Evolutionary conservation across 1,140 invertebrate genomes (phyloP).

Genomic region (Drosophila littoralis): DNA sequence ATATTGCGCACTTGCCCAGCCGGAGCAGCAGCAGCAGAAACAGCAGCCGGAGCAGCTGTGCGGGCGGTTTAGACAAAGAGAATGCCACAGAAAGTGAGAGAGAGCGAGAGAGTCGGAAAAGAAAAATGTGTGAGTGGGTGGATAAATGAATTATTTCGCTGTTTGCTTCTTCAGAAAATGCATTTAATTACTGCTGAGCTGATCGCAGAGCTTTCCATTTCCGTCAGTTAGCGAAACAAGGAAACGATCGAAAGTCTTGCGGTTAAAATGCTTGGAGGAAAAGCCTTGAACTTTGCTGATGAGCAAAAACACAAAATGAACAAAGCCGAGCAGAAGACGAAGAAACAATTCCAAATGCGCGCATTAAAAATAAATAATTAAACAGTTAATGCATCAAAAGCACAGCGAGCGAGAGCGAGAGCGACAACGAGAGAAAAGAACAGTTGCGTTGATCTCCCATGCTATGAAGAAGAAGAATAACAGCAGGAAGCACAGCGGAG

Average conservation of each 20-base stretch:
- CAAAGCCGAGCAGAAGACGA: conserved; percentile 29
- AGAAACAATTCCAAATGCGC: conserved; percentile 43
- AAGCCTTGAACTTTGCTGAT: conserved; percentile 65
- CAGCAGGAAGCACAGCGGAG: conserved; percentile 12
- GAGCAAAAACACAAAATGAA: conserved; percentile 34
- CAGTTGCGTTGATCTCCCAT: conserved; percentile 2
- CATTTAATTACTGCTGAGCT: conserved; percentile 50
- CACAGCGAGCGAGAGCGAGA: not conserved
- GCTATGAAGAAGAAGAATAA: conserved; percentile 14
- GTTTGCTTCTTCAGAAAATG: conserved; percentile 55
- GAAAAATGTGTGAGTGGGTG: conserved; percentile 37
- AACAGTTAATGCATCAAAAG: conserved; percentile 22
- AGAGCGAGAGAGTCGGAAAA: conserved; percentile 15
- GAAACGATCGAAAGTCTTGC: conserved; percentile 65
- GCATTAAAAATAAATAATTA: conserved; percentile 30
- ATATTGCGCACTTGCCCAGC: conserved; percentile 79
- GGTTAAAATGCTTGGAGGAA: conserved; percentile 44
- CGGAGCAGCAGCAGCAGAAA: conserved; percentile 8
- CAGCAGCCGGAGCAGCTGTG: conserved; percentile 23
- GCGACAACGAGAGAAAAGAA: not conserved
- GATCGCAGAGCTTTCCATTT: conserved; percentile 38
- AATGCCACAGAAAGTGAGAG: conserved; percentile 15
- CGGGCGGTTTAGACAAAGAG: conserved; percentile 17
- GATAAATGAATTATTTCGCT: conserved; percentile 54
- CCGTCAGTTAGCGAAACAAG: conserved; percentile 68